These are phyloP conservation scores for Nephrotoma guestfalica DNA, from an alignment of 2,888 invertebrate species.

Conservation along the genomic window DNA sequence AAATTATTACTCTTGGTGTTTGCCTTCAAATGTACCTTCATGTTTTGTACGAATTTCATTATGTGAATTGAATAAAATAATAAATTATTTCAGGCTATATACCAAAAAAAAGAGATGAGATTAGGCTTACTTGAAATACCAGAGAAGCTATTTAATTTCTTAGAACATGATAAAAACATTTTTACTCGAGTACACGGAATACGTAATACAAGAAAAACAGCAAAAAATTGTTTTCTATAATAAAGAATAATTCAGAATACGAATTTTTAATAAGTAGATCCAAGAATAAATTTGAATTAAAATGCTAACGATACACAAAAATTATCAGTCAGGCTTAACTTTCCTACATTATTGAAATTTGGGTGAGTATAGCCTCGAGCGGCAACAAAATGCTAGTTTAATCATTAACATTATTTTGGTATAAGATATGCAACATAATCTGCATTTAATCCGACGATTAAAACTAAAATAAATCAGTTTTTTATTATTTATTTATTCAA, in stretches of 20 bases:
- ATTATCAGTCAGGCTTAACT: neutral
- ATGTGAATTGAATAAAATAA: neutral
- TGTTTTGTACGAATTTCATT: neutral
- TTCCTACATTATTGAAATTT: neutral
- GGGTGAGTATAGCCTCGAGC: no score
- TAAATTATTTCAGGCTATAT: neutral
- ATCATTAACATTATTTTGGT: no score
- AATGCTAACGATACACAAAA: neutral
- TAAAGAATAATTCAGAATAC: neutral
- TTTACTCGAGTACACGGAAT: neutral
- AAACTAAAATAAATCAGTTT: no score
- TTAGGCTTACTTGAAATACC: neutral
- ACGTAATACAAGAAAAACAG: neutral
- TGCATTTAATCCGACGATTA: no score
- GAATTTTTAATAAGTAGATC: neutral
- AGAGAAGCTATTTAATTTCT: neutral
- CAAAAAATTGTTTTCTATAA: neutral
- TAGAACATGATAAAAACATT: neutral
- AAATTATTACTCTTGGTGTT: neutral
- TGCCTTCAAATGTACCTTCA: neutral
- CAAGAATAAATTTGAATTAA: neutral
- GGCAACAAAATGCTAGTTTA: no score
- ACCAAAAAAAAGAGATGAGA: neutral
- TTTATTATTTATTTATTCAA: no score
- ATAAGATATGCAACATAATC: no score